Base-by-base conservation (phyloP, 2,888 invertebrate species). In the Gibbula magus region DNA sequence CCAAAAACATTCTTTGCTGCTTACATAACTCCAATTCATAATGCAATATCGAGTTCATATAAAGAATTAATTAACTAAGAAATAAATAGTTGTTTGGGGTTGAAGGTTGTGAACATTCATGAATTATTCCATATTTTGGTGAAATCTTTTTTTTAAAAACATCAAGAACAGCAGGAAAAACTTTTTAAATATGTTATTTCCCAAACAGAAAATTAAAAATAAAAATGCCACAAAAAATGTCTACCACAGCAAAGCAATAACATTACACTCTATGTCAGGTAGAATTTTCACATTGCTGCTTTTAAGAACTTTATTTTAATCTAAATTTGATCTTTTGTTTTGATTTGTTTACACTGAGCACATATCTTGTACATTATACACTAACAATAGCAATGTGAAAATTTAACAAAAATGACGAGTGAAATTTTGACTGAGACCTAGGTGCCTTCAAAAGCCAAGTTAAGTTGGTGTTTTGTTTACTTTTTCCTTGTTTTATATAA, bases 401-500 rank as follows among this genome's bases (percentile, higher is more conserved):
- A 61, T 61, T 61, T 8, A 13, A 45, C 45, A 1, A 13, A 35
- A 45, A 13, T 29, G 61, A 25, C 29, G 22, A 61, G 61, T 13
- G 61, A 61, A 61, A 29, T 61, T 61, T 61, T 61, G 10, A 61
- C 22, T n/a, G 29, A n/a, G 22, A 13, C 29, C 61, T 39, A 70
- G 70, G 70, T 70, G 70, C 70, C 70, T 70, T 70, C 20, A 70
- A 20, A 32, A 70, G 35, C 70, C 70, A 70, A 70, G 35, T 70
- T 32, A 10, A 70, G 29, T 67, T 70, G 70, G 70, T 70, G 35
- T 39, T 56, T 35, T 35, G 20, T 70, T 70, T 16, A 32, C 32
- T 67, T 70, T 61, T 61, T 61, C 61, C 61, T 61, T 70, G 70
- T 70, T 70, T 70, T 70, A 70, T 70, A 70, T 39, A 70, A 70